These are phyloP conservation scores for Melanotaenia parkinsoni DNA, from an alignment of 2,797 vertebrate genomes.

Conservation along the genomic window DNA sequence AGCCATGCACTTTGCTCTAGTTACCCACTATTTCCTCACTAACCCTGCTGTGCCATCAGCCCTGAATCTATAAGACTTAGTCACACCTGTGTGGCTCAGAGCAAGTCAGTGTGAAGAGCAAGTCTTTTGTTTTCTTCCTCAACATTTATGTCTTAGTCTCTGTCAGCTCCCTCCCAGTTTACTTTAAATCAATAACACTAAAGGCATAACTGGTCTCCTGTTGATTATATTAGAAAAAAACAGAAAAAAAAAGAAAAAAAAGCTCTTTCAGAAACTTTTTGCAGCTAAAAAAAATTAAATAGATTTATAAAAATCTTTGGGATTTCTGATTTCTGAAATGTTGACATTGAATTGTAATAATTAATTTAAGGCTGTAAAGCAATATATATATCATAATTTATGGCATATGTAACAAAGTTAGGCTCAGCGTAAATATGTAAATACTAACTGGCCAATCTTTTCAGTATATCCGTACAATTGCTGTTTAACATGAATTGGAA, in stretches of 20 bases:
- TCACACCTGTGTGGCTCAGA: conserved; percentile 62
- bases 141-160: conserved; percentile 41
- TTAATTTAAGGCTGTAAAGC: not conserved
- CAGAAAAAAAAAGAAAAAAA: too few species aligned
- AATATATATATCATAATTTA: too few species aligned
- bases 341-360: not conserved
- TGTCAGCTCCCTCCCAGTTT: not conserved
- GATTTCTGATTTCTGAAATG: not conserved
- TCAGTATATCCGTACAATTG: too few species aligned
- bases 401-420: too few species aligned
- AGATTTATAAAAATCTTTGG: not conserved
- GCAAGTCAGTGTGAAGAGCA: conserved; percentile 35
- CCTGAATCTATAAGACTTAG: conserved; percentile 65
- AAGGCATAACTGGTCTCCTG: not conserved
- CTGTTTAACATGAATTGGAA: too few species aligned
- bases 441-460: too few species aligned
- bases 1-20: conserved; percentile 67
- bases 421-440: too few species aligned
- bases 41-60: conserved; percentile 56
- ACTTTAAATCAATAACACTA: not conserved
- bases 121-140: conserved; percentile 32
- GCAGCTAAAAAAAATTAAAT: too few species aligned
- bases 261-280: not conserved
- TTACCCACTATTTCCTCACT: conserved; percentile 63
- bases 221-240: not conserved